Conservation (phyloP, 2,113 vertebrate genomes). For the Phycodurus eques region DNA sequence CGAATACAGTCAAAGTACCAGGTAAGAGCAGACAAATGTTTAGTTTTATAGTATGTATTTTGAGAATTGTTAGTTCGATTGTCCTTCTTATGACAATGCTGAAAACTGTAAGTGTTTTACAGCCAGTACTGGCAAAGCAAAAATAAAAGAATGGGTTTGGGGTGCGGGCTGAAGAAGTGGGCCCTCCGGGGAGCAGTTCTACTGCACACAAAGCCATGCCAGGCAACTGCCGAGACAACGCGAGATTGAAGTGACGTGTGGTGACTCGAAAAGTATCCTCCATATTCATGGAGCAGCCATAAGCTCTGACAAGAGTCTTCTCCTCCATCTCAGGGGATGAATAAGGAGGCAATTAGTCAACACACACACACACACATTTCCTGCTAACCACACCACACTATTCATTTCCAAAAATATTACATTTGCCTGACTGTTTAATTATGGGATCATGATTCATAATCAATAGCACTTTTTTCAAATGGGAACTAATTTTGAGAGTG, state of each 20-base stretch:
- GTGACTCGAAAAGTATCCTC: conserved; percentile 31
- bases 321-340: conserved; percentile 31
- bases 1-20: too few species aligned
- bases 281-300: conserved; percentile 31
- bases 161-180: too few species aligned
- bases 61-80: too few species aligned
- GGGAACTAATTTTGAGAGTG: conserved; percentile 6
- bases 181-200: too few species aligned
- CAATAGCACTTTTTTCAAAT: neutral
- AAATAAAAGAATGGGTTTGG: too few species aligned
- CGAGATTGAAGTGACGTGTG: conserved; percentile 30
- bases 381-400: neutral
- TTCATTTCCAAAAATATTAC: conserved; percentile 28
- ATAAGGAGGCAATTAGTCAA: conserved; percentile 46
- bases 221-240: conserved; percentile 37
- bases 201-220: conserved; percentile 10
- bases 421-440: conserved; percentile 25
- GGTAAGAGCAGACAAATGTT: too few species aligned
- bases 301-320: conserved; percentile 25
- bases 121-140: too few species aligned
- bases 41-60: too few species aligned
- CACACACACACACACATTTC: conserved; percentile 8
- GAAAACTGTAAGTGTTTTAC: neutral
- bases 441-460: conserved; percentile 24
- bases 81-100: neutral